Percentiles rank a stretch among this genome's conserved stretches.
These are phyloP conservation scores for Monochamus saltuarius DNA, from an alignment of 1,140 invertebrate genomes.

Conservation along the genomic window DNA sequence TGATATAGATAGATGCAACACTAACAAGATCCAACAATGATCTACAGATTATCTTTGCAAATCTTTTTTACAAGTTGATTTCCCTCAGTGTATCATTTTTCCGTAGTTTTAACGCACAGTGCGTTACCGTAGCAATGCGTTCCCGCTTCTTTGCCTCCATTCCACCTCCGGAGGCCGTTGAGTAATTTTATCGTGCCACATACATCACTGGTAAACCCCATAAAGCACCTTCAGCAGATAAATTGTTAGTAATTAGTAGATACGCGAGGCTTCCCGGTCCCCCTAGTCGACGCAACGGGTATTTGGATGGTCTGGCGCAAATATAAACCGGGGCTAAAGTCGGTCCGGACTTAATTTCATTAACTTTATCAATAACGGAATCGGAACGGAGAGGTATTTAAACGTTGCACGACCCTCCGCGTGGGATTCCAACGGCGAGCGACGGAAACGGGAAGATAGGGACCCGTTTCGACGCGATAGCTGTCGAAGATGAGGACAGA, in stretches of 20 bases:
- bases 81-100: too few relatives aligned
- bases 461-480: background rate
- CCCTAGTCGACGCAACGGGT: background rate
- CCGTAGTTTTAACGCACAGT: too few relatives aligned
- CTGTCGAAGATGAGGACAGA: background rate
- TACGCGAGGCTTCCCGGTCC: conserved; percentile 16
- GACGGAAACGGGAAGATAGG: background rate
- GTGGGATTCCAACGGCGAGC: conserved; percentile 14
- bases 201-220: conserved; percentile 12
- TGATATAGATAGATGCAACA: too few relatives aligned
- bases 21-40: too few relatives aligned
- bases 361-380: conserved; percentile 35
- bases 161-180: background rate
- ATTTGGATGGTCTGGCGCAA: background rate
- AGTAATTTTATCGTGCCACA: conserved; percentile 13
- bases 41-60: too few relatives aligned
- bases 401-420: conserved; percentile 11
- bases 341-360: conserved; percentile 33
- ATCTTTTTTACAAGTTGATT: too few relatives aligned
- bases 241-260: conserved; percentile 34
- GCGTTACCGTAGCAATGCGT: too few relatives aligned
- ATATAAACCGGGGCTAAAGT: conserved; percentile 11
- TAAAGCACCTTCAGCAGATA: conserved; percentile 20
- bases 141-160: background rate
- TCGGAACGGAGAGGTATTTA: conserved; percentile 30